Evolutionary conservation across 2,797 vertebrate genomes (phyloP), one percentile per base, ranked within the genome.

Genomic region (Sarcophilus harrisii): DNA sequence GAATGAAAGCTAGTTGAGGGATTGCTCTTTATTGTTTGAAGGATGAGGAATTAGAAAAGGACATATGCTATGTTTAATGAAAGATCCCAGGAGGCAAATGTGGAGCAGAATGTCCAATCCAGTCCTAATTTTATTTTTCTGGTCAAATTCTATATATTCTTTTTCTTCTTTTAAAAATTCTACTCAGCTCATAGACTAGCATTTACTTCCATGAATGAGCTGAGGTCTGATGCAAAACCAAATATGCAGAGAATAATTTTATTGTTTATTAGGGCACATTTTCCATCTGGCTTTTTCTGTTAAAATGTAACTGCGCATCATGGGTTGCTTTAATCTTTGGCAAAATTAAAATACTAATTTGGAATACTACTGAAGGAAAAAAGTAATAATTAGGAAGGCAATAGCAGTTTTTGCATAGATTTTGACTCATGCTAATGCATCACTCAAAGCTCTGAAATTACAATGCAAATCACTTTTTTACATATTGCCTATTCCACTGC

Each of bases 61-160:
- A 97, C 2, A 49, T 73, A 27, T 52, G 8, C 38, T 91, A 3
- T 94, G 11, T 45, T 96, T 92, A 90, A 89, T 94, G 66, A 92
- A 92, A 92, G 49, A 6, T 94, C n/a, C 54, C 32, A 93, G 94
- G 52, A 92, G 92, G 24, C 62, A 94, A 94, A n/a, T 52, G 38
- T 45, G 95, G 59, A 96, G 90, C 27, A 73, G 92, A 3, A 3
- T 94, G 52, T 58, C 28, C 92, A 24, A 0, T 8, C 27, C 8
- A 28, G 18, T 90, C 28, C 0, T 90, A 93, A 52, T 14, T 91
- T 95, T 96, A 96, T 95, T 96, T 96, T 16, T 60, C 92, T 38
- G 38, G 1, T 11, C 73, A 59, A 52, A 54, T 5, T 0, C 3
- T n/a, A 58, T 5, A 2, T 0, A 32, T 95, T 58, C 90, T 90